Percentiles rank a stretch among this genome's conserved stretches.
Conservation (phyloP, 2,888 invertebrate species). For the Loripinus fragilis region DNA sequence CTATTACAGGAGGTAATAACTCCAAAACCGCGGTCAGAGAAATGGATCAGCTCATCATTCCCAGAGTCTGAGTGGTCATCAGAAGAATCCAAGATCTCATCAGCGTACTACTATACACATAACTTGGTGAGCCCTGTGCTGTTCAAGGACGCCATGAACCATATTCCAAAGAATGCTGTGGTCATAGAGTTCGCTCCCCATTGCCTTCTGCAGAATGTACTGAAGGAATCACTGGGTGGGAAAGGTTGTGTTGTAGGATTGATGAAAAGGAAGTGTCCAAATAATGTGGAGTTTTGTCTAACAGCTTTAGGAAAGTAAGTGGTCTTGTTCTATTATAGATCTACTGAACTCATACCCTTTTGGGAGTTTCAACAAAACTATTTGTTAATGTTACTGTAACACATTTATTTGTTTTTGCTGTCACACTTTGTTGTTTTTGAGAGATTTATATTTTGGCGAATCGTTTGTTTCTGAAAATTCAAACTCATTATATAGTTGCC, state of each 20-base stretch:
- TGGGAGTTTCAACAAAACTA: background rate
- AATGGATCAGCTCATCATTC: constrained; percentile 96
- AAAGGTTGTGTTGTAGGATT: constrained; percentile 92
- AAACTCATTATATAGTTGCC: too few species aligned
- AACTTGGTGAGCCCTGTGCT: constrained; percentile 96
- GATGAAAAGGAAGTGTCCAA: constrained; percentile 91
- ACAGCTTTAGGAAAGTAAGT: constrained; percentile 5
- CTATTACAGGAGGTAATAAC: background rate
- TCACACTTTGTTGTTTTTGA: too few species aligned
- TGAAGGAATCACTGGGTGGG: constrained; percentile 90
- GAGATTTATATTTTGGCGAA: too few species aligned
- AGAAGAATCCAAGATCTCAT: constrained; percentile 91
- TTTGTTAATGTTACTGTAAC: background rate
- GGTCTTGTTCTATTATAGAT: constrained; percentile 83
- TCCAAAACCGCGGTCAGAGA: constrained; percentile 87
- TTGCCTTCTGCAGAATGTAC: constrained; percentile 95
- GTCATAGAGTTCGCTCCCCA: constrained; percentile 97
- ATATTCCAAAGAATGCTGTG: constrained; percentile 94
- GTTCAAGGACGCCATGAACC: constrained; percentile 91
- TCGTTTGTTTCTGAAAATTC: too few species aligned
- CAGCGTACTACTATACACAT: constrained; percentile 97
- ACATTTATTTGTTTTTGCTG: background rate
- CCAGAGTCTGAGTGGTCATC: constrained; percentile 92
- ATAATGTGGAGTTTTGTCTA: constrained; percentile 86
- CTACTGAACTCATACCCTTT: too few species aligned